Conservation (phyloP, 2,113 vertebrate genomes). For the Lathamus discolor region DNA sequence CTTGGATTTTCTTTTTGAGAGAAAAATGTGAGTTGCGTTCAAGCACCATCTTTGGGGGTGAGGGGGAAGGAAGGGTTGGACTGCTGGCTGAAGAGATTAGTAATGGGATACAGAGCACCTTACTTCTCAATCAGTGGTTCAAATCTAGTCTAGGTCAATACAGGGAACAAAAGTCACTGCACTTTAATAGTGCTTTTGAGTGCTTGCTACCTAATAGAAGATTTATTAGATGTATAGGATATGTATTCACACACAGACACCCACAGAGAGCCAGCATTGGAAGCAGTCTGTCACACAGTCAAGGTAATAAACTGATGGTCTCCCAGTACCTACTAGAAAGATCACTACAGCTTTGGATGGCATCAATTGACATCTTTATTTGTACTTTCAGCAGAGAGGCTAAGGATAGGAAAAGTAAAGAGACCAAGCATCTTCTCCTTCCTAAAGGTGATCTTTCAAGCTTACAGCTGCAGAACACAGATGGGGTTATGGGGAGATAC, state of each 20-base stretch:
- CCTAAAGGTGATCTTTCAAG: neutral
- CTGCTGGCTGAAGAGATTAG: slow-evolving; percentile 36
- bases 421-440: neutral
- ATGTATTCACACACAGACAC: neutral
- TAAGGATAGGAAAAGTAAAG: neutral
- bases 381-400: neutral
- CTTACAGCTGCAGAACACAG: neutral
- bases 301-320: neutral
- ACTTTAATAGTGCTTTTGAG: neutral
- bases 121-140: slow-evolving; percentile 36
- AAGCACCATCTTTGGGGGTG: neutral
- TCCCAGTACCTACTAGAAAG: neutral
- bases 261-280: neutral
- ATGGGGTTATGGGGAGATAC: neutral
- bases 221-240: neutral
- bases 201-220: neutral
- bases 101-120: slow-evolving; percentile 27
- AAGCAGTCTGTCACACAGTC: neutral
- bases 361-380: neutral
- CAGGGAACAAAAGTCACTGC: neutral
- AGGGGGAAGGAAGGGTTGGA: neutral
- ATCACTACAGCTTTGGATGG: neutral
- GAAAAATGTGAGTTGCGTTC: neutral
- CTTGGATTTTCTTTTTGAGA: neutral
- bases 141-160: slow-evolving; percentile 26